Evolutionary conservation across 2,113 vertebrate species (phyloP).

Genomic region (Chionis minor): DNA sequence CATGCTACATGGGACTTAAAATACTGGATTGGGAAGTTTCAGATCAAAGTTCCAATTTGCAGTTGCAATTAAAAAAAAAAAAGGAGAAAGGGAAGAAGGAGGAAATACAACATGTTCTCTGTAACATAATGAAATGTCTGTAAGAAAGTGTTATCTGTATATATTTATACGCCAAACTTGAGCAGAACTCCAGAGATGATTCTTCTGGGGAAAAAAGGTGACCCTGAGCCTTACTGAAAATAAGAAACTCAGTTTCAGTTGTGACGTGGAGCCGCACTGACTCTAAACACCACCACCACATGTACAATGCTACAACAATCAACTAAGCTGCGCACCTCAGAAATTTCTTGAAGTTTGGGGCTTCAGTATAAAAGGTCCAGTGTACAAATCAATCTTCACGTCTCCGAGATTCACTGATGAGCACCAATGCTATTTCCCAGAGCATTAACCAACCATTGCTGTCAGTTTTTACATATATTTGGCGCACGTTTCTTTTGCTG

Average conservation of each 20-base stretch:
- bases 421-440: neutral
- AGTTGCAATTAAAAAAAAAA: neutral
- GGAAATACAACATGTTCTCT: neutral
- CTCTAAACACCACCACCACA: rapidly evolving
- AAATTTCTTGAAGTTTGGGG: neutral
- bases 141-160: neutral
- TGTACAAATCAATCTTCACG: neutral
- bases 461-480: neutral
- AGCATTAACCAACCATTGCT: neutral
- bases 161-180: neutral
- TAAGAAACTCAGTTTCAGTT: neutral
- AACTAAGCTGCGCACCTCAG: neutral
- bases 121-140: neutral
- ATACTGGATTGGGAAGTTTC: neutral
- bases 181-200: neutral
- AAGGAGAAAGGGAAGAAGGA: neutral
- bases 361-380: neutral
- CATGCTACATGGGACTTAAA: neutral
- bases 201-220: neutral
- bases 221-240: neutral
- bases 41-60: neutral
- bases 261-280: rapidly evolving
- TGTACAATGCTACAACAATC: rapidly evolving
- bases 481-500: neutral
- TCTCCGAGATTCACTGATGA: neutral